Evolutionary conservation across 30 jellyfish, hydroid and myxozoan species (phyloP), one percentile per base, ranked within the genome.

Genomic region (Rhopilema esculentum): DNA sequence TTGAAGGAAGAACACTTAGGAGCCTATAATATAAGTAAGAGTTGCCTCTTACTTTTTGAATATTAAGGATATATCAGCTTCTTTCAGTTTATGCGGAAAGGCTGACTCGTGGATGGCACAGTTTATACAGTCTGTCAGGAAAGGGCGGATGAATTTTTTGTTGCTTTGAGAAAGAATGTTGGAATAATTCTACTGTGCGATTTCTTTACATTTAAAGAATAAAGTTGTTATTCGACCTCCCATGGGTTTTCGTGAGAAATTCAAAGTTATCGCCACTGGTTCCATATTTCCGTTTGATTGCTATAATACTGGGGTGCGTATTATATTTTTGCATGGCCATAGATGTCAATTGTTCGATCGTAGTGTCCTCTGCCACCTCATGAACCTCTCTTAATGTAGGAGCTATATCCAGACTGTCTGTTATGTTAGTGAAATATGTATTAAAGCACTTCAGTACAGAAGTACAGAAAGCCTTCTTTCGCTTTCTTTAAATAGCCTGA

Each of bases 371-470:
- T 26, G 63, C 28, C 22, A 15, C 66, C 63, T 71, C 66, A 71
- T 19, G 82, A 26, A 71, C 63, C 24, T 71, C 66, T 27, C 28
- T 71, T 18, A 31, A 32, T 19, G 82, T 71, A 71, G 82, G 82
- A 71, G 66, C 66, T 27, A 76, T 76, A 50, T 76, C 77, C 50
- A 76, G 78, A 33, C 53, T 33, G 50, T 50, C n/a, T 20, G 75
- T 76, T 16, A 76, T 76, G 12, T 76, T 76, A 16, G 75, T 49
- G 53, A 76, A 76, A 50, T 76, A 76, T 25, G 48, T 28, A 76
- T 76, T 76, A 2, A 76, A 33, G 77, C 77, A 48, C 87, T 76
- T n/a, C n/a, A n/a, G n/a, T n/a, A n/a, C n/a, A n/a, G n/a, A n/a
- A n/a, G n/a, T n/a, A n/a, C n/a, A n/a, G n/a, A n/a, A n/a, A n/a